Conservation (phyloP, 2,888 invertebrate genomes). For the Chaetogeoica ovagalla region DNA sequence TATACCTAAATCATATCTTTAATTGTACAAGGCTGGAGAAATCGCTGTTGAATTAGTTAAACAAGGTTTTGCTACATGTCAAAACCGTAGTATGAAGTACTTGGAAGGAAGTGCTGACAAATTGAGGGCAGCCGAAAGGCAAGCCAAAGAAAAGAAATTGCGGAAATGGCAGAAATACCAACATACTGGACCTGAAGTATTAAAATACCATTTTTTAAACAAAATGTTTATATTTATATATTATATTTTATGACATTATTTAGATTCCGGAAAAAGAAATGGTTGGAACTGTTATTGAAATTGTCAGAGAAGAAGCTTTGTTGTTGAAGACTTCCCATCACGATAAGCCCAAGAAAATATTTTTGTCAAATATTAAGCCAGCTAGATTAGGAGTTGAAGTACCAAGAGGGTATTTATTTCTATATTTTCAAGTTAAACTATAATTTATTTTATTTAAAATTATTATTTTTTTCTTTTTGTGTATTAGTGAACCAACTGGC, state of each 20-base stretch:
- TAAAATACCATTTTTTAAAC: constrained; percentile 24
- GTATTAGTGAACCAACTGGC: constrained; percentile 56
- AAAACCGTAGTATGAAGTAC: constrained; percentile 89
- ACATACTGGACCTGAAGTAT: constrained; percentile 68
- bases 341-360: constrained; percentile 84
- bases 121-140: constrained; percentile 79
- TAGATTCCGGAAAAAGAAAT: constrained; percentile 64
- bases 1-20: background rate
- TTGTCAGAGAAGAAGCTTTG: constrained; percentile 92
- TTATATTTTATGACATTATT: background rate
- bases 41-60: constrained; percentile 89
- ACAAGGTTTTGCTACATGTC: constrained; percentile 92
- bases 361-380: constrained; percentile 92
- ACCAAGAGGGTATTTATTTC: constrained; percentile 62
- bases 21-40: constrained; percentile 64
- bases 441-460: constrained; percentile 24
- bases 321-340: constrained; percentile 75
- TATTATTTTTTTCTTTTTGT: constrained; percentile 57
- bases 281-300: constrained; percentile 81
- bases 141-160: constrained; percentile 82
- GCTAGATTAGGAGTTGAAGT: constrained; percentile 62
- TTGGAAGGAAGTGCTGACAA: constrained; percentile 78
- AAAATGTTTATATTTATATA: background rate
- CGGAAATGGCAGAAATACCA: constrained; percentile 92
- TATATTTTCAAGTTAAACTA: background rate